Evolutionary conservation across 2,113 vertebrate genomes (phyloP), one percentile per base, ranked within the genome.

Genomic region (Oreamnos americanus): DNA sequence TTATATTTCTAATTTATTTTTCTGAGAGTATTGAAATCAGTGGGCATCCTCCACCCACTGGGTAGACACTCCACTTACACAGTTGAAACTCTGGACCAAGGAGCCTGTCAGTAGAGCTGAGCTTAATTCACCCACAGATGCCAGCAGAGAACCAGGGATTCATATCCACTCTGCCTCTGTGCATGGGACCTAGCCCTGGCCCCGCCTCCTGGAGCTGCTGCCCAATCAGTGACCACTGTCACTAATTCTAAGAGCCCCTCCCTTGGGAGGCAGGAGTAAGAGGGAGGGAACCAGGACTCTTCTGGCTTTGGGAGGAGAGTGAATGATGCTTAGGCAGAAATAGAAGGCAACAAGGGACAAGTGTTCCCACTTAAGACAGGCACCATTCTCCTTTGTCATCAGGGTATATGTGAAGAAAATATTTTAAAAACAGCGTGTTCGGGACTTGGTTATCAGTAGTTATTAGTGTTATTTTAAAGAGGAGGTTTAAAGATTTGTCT

Each of bases 401-500:
- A 5, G 4, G 49, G 28, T 30, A 4, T 60, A 30, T 60, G 21
- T 1, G 23, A 67, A 62, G 49, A 82, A 67, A 71, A 33, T 13
- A 49, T 33, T 33, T 62, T 19, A 6, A 51, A 47, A 43, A 71
- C 12, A 30, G 33, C 67, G 39, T 55, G 15, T 55, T 16, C n/a
- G 30, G 30, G 47, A 82, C 21, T 81, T 87, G 60, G 30, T 71
- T 83, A 57, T 21, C 28, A 86, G 36, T 58, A 39, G 15, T 81
- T 81, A 84, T 62, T 88, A 21, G 5, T 95, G 43, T 6, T 81
- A 19, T 93, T 86, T 96, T 89, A 79, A 79, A 78, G 60, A 71
- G 26, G 15, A 30, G 0, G 0, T 19, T 71, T 62, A 15, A 30
- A 25, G 28, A 7, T 83, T 25, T 83, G 81, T 60, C 11, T 82